These are phyloP conservation scores for Platichthys stellatus DNA, from an alignment of 2,113 vertebrate genomes.

Conservation along the genomic window DNA sequence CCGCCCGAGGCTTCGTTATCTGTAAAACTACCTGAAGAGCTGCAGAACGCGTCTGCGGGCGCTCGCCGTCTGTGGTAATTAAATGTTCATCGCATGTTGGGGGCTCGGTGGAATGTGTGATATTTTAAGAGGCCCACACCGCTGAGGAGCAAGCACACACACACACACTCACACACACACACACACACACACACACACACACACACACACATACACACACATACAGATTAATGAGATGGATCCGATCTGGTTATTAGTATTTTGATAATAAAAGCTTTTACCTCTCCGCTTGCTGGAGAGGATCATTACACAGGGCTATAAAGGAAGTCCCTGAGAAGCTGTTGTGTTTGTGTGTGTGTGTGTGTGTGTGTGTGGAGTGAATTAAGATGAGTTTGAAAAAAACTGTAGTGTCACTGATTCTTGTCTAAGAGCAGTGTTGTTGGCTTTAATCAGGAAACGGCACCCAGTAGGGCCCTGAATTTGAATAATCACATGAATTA, in stretches of 20 bases:
- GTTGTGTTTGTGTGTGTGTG: not conserved
- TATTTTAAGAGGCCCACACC: not conserved
- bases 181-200: not conserved
- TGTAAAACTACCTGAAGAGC: slow-evolving; percentile 11
- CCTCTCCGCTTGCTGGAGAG: slow-evolving; percentile 11
- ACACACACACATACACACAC: not conserved
- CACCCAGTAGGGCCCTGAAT: not conserved
- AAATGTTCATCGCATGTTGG: slow-evolving; percentile 6
- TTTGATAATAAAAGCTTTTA: slow-evolving; percentile 18
- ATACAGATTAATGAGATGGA: slow-evolving; percentile 27
- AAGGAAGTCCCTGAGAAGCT: slow-evolving; percentile 27
- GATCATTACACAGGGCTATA: slow-evolving; percentile 23
- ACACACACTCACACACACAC: not conserved
- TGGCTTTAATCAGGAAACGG: not conserved
- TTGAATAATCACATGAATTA: too few species aligned
- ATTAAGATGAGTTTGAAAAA: slow-evolving; percentile 5
- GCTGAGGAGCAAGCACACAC: not conserved
- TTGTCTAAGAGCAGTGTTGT: not conserved
- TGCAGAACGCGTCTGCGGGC: not conserved
- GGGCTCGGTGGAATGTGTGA: slow-evolving; percentile 15
- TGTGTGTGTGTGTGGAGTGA: not conserved
- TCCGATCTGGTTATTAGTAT: slow-evolving; percentile 22
- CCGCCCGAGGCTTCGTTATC: slow-evolving; percentile 37
- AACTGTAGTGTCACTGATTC: not conserved
- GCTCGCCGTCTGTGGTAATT: slow-evolving; percentile 8